Evolutionary conservation across 2,113 vertebrate species (phyloP).

Genomic region (Mystacornis crossleyi): DNA sequence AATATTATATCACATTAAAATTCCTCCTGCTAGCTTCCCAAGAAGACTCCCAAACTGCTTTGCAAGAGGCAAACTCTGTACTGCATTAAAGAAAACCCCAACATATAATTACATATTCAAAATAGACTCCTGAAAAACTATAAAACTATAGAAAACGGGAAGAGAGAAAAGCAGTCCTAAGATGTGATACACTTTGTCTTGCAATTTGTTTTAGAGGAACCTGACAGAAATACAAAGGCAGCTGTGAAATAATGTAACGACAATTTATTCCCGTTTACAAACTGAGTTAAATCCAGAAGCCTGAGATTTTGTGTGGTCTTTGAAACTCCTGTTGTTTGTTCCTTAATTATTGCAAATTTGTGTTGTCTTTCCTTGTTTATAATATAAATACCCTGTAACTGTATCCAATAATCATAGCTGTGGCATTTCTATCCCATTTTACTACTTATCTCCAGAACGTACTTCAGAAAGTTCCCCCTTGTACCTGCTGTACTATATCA

Average conservation of each 20-base stretch:
- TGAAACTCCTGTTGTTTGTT: not conserved
- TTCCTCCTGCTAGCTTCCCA: not conserved
- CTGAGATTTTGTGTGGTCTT: not conserved
- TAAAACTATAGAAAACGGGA: not conserved
- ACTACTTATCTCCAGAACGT: not conserved
- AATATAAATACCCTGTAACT: not conserved
- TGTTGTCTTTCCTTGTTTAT: not conserved
- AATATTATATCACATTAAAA: slow-evolving; percentile 24
- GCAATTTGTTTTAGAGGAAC: not conserved
- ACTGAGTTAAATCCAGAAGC: not conserved
- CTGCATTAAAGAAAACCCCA: not conserved
- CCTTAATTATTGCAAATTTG: not conserved
- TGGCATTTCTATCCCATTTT: not conserved
- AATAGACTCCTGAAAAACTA: not conserved
- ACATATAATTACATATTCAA: not conserved
- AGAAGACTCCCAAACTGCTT: not conserved
- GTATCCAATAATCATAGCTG: not conserved
- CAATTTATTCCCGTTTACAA: not conserved
- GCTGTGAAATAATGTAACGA: not conserved
- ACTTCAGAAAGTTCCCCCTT: not conserved
- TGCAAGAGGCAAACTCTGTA: not conserved
- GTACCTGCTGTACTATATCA: not conserved
- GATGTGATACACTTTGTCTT: not conserved
- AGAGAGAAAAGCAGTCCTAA: not conserved
- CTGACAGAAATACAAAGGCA: not conserved